Percentiles rank a stretch among this genome's conserved stretches.
phyloP scores from a whole-genome alignment of 1,140 invertebrate species.

The Ceratosolen solmsi region DNA sequence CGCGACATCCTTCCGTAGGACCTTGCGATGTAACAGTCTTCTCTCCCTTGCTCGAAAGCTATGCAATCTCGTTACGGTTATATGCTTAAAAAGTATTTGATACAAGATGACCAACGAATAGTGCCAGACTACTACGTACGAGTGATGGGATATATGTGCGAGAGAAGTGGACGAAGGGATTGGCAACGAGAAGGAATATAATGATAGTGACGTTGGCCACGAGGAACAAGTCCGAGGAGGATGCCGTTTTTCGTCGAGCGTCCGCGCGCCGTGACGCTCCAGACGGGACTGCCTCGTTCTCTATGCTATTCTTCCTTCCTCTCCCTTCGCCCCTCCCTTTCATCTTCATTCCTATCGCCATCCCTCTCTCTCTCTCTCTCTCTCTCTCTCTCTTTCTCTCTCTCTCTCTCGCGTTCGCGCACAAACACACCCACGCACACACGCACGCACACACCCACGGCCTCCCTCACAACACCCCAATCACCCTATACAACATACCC shows the following conservation, averaged over 20 bases:
- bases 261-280: slow-evolving; percentile 69
- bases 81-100: not conserved
- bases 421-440: no score
- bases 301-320: slow-evolving; percentile 60
- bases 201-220: not conserved
- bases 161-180: not conserved
- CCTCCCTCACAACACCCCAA: no score
- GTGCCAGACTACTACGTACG: not conserved
- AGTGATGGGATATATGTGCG: no score
- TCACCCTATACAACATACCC: no score
- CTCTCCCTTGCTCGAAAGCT: not conserved
- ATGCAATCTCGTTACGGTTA: not conserved
- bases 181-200: not conserved
- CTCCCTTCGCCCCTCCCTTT: slow-evolving; percentile 52
- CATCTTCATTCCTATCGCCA: not conserved
- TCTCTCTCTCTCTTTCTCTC: slow-evolving; percentile 11
- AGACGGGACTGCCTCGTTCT: slow-evolving; percentile 70
- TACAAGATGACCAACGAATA: not conserved
- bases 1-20: not conserved
- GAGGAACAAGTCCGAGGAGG: slow-evolving; percentile 23
- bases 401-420: not conserved
- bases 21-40: not conserved
- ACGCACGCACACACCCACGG: no score
- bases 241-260: slow-evolving; percentile 41
- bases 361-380: not conserved